phyloP scores from a whole-genome alignment of 2,113 vertebrate species.

The Seriola rivoliana region DNA sequence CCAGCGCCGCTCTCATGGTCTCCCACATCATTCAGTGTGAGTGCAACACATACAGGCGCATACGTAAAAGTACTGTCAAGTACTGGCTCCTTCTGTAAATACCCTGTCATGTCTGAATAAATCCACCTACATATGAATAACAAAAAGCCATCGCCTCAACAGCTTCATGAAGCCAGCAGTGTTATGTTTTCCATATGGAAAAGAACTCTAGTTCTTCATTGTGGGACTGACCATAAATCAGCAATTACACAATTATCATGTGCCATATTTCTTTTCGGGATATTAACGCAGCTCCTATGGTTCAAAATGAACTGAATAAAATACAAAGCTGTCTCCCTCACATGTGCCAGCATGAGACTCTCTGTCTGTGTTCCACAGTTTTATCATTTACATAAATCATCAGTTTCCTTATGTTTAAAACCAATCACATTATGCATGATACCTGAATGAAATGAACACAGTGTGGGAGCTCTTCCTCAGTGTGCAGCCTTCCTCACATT shows the following conservation, averaged over 20 bases:
- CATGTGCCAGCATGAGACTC: not conserved
- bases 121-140: not conserved
- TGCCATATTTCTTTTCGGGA: not conserved
- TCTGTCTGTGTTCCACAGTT: not conserved
- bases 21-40: constrained; percentile 98
- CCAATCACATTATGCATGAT: too few relatives aligned
- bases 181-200: not conserved
- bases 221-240: constrained; percentile 10
- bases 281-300: not conserved
- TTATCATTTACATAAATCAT: not conserved
- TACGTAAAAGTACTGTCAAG: too few relatives aligned
- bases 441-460: not conserved
- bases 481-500: not conserved
- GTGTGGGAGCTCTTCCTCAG: not conserved
- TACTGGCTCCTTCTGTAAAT: not conserved
- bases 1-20: constrained; percentile 93
- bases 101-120: not conserved
- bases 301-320: not conserved
- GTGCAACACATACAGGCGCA: constrained; percentile 48
- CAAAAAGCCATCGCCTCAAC: too few relatives aligned
- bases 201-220: too few relatives aligned
- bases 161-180: too few relatives aligned
- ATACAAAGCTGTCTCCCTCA: not conserved
- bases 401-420: not conserved
- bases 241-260: not conserved